Evolutionary conservation across 2,888 invertebrate genomes (phyloP), one percentile per base, ranked within the genome.

Genomic region (Frankliniella intonsa): DNA sequence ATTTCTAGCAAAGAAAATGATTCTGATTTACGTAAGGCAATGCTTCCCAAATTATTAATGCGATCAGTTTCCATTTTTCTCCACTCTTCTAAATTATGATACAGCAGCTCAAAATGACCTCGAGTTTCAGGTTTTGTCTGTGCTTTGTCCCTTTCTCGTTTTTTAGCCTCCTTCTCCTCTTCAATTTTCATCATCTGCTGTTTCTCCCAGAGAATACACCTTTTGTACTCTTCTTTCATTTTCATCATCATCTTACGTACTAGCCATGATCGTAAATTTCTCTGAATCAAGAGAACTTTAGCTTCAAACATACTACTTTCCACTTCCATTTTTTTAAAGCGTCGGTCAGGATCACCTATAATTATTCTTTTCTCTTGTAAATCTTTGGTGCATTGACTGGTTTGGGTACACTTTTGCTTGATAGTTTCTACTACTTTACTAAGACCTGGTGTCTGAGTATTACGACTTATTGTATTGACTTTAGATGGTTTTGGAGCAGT

Each of bases 81-180:
- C 93, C 93, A 93, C 49, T 90, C 89, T 85, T 93, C 94, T 69
- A 91, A 90, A 91, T 92, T 90, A 27, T 91, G 90, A 86, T 93
- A 94, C 1, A 95, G 88, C 88, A 94, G 91, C 84, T 93, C 92
- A 85, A 95, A 95, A 87, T 95, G 95, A 85, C 91, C 91, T 82
- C 92, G 90, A 9, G 92, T 91, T 85, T 90, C 90, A 0, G 95
- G 95, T 86, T 92, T 93, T n/a, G 92, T 92, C 87, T 81, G 81
- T 49, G 82, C 83, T 55, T 82, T 83, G 10, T 82, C 80, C 55
- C 82, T 81, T 80, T 83, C 83, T 65, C 81, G 69, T 1, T 55
- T 76, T 19, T 19, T 51, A 50, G 83, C 83, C 22, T 82, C 83
- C 79, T 82, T 83, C 17, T 83, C 83, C n/a, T 81, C 80, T 38